A percentile compares a stretch with the other conserved stretches of the same genome.
Evolutionary conservation across 2,888 invertebrate genomes (phyloP).

Genomic region (Ryuthela nishihirai): DNA sequence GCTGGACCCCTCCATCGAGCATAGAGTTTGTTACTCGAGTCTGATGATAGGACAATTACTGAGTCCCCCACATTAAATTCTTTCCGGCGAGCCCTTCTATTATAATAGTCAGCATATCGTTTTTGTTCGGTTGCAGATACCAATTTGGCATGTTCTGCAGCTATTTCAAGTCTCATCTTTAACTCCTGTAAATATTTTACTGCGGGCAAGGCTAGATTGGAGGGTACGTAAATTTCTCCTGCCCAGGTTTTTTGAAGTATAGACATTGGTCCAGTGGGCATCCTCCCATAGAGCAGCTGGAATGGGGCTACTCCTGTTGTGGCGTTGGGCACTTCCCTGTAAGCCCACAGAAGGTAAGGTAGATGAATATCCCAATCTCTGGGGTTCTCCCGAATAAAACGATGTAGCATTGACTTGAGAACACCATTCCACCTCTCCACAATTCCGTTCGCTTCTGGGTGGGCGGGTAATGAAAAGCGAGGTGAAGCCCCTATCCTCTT

Average conservation of each 20-base stretch:
- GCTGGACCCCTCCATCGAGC: conserved; percentile 5
- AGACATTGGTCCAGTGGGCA: too few species aligned
- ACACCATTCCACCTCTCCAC: neutral
- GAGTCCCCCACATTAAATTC: neutral
- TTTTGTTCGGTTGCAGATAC: neutral
- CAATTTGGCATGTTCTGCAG: neutral
- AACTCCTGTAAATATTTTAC: neutral
- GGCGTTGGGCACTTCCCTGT: too few species aligned
- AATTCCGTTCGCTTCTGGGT: conserved; percentile 1
- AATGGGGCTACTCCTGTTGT: too few species aligned
- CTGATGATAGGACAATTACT: neutral
- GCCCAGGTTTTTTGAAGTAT: too few species aligned
- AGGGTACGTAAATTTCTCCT: too few species aligned
- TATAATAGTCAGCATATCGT: neutral
- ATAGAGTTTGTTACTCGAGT: neutral
- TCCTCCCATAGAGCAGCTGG: too few species aligned
- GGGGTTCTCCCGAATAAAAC: neutral
- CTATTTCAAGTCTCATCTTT: neutral
- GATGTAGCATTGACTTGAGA: conserved; percentile 5
- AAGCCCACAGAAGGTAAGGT: too few species aligned
- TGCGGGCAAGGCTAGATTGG: neutral
- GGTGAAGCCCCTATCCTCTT: neutral
- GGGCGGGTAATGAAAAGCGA: neutral
- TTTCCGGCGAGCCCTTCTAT: neutral
- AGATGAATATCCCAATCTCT: too few species aligned